Evolutionary conservation across 1,140 invertebrate genomes (phyloP), one percentile per base, ranked within the genome.

Genomic region (Drosophila nigromelanica): DNA sequence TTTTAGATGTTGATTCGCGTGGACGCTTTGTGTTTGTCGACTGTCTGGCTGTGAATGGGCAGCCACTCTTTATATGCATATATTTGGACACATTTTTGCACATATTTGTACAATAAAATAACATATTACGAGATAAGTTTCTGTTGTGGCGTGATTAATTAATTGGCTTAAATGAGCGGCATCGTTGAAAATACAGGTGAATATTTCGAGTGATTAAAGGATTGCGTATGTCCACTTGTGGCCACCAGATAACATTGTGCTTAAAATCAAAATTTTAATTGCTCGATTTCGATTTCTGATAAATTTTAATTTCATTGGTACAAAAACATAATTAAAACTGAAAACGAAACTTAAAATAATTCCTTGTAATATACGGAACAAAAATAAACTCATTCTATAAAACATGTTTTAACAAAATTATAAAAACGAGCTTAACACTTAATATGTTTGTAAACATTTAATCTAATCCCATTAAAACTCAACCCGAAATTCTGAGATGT

Each of bases 1-100:
- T 78, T 86, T 78, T 2, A 76, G 75, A 47, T 66, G 78, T 87
- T 69, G 78, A 63, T 66, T 42, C 67, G 74, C 47, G 39, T 47
- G 55, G 81, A 81, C 70, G 74, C 48, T 61, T 24, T 45, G 52
- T 14, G 43, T 24, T 40, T 35, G 18, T 10, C 11, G 1, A 24
- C 2, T 12, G n/a, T 18, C 24, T 50, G 27, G 30, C n/a, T n/a
- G 51, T n/a, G 39, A 47, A 47, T 14, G 45, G 66, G 21, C 14
- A 24, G 18, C 35, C 40, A 3, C 5, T 27, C 14, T 48, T 47
- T 14, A 42, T 14, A 35, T 37, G 7, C 30, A 33, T 10, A 15
- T 5, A 37, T 48, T 33, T 21, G 11, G n/a, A 50, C 27, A 63
- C 21, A 24, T 24, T 8, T 35, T 6, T 35, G 33, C 33, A 35